Percentiles rank a stretch among this genome's conserved stretches.
These are phyloP conservation scores for Corythoichthys intestinalis DNA, from an alignment of 2,113 vertebrate genomes.

Conservation along the genomic window DNA sequence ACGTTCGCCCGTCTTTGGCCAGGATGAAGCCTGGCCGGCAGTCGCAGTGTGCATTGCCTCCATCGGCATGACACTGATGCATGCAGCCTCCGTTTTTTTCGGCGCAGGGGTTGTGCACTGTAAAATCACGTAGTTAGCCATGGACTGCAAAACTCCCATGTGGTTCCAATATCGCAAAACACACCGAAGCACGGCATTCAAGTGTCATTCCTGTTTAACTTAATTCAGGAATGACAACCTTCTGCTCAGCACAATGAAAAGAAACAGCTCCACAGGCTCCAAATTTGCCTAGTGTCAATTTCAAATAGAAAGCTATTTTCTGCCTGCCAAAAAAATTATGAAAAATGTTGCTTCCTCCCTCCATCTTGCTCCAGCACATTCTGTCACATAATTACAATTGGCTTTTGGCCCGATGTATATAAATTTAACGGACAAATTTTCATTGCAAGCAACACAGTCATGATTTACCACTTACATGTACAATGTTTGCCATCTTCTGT, in stretches of 20 bases:
- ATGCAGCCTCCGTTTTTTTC: conserved; percentile 84
- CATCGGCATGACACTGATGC: conserved; percentile 76
- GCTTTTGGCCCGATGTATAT: background rate
- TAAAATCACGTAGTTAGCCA: conserved; percentile 18
- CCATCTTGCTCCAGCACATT: conserved; percentile 22
- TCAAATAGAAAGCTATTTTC: conserved; percentile 21
- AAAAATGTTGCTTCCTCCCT: conserved; percentile 8
- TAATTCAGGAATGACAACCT: conserved; percentile 36
- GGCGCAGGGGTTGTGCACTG: conserved; percentile 79
- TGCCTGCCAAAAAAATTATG: background rate
- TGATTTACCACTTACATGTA: conserved; percentile 59
- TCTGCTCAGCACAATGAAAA: conserved; percentile 41
- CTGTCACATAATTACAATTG: conserved; percentile 33
- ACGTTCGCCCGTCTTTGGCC: conserved; percentile 74
- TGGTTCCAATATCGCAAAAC: background rate
- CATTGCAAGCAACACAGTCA: background rate
- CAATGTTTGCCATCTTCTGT: conserved; percentile 82
- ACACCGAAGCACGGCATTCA: background rate
- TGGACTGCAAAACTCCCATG: background rate
- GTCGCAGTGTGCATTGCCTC: conserved; percentile 71
- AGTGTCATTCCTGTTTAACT: conserved; percentile 22
- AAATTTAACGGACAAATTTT: background rate
- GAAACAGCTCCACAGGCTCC: conserved; percentile 34
- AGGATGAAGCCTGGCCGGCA: conserved; percentile 80
- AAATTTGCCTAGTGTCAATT: conserved; percentile 53